Base-by-base conservation (phyloP, 2,888 invertebrate species). In the Amphipoea lucens region DNA sequence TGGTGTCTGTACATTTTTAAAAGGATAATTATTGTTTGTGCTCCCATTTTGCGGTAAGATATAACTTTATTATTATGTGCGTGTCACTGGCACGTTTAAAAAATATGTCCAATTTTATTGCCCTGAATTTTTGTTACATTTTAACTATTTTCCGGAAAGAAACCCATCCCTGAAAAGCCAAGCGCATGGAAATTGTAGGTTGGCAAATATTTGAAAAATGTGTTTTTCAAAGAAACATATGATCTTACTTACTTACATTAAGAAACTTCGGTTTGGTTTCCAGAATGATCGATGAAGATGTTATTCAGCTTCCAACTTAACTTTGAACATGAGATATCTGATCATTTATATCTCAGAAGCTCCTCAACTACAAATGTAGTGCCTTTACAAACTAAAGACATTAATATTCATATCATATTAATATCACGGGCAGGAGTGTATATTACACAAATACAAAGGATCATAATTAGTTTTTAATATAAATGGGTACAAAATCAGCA, bases 211-310 rank as follows among this genome's bases (percentile, higher is more conserved):
- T 42, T 70, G 4, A 66, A 20, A 63, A 29, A 29, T 29, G 29
- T 11, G 67, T 40, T 48, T 63, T 63, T 63, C 29, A 57, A 36
- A 54, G 29, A 67, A 62, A 63, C n/a, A 51, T 69, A 69, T 5
- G 40, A 40, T 40, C 40, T 40, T 40, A 40, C 29, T 65, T 48
- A 69, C 48, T 70, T 67, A 71, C 36, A 76, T 75, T 74, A 73
- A 42, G 45, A 75, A 84, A 77, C 77, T 84, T 84, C 7, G 29
- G n/a, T 69, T 65, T 54, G 40, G 63, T 54, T 67, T 84, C 81
- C 60, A 62, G 72, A 65, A 63, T 85, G 86, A 85, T 85, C 79
- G 79, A 85, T 85, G 79, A n/a, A 77, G 42, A 82, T 68, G 57
- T 79, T 51, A 66, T 69, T 29, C 9, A 79, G 79, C 81, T 86